These are phyloP conservation scores for Artibeus lituratus DNA, from an alignment of 2,797 vertebrate genomes.

Conservation along the genomic window DNA sequence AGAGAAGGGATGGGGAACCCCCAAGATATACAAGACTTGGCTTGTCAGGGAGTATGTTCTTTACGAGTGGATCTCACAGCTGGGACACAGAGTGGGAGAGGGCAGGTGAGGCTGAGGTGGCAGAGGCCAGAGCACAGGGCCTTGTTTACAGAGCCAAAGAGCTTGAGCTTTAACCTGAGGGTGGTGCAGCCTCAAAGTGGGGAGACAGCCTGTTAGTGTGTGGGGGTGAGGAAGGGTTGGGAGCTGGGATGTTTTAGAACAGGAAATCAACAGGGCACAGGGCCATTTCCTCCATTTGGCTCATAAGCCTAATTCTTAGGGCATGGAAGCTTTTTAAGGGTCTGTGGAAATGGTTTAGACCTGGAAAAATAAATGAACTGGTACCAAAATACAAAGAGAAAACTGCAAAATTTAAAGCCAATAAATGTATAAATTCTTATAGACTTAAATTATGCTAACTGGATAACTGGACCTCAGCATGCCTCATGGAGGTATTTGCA, in stretches of 20 bases:
- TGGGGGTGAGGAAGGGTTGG: too few relatives aligned
- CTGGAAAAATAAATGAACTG: conserved; percentile 22
- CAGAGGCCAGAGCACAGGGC: neutral
- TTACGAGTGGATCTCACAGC: neutral
- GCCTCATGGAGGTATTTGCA: conserved; percentile 35
- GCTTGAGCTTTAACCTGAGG: neutral
- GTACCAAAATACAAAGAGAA: conserved; percentile 43
- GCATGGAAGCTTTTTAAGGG: neutral
- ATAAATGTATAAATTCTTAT: neutral
- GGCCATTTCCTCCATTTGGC: neutral
- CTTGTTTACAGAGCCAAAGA: neutral
- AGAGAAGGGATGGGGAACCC: neutral
- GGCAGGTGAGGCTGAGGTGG: neutral
- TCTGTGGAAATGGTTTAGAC: neutral
- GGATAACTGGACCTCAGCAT: neutral
- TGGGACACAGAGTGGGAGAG: neutral
- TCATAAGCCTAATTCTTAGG: neutral
- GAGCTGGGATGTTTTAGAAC: neutral
- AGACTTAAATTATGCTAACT: conserved; percentile 34
- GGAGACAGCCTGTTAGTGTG: neutral
- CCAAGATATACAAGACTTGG: neutral
- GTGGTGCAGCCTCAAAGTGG: neutral
- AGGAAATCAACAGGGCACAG: neutral
- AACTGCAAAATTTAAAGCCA: conserved; percentile 20
- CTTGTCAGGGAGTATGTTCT: neutral